Evolutionary conservation across 2,113 vertebrate species (phyloP), one percentile per base, ranked within the genome.

Genomic region (Solea solea): DNA sequence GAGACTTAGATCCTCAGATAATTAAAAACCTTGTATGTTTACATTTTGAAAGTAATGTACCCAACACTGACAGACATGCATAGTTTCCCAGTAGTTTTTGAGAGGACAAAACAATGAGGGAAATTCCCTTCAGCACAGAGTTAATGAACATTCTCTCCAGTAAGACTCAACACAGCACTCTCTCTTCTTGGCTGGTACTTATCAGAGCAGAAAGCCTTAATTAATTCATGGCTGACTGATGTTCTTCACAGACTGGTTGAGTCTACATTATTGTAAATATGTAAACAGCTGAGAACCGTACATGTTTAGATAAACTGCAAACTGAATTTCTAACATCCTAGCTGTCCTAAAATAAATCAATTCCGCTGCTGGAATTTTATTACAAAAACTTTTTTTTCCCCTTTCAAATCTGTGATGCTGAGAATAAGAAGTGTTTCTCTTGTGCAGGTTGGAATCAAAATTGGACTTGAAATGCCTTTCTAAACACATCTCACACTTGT

Each of bases 161-260:
- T 73, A 80, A 77, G 72, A 84, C 69, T 83, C 64, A 44, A 63
- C 74, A 56, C 64, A 61, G 70, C 76, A 80, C 63, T 84, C 78
- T 76, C 72, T 74, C 71, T 62, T 88, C 82, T 80, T 78, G 72
- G 78, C 86, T 87, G 79, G 72, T 90, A 92, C 82, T 90, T 89
- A 91, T 85, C 89, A 89, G 91, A 92, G 87, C 92, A 91, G 85
- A 91, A 91, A 88, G 66, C 73, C 80, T 87, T 91, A 90, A 91
- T 92, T 90, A 88, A 92, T 93, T 90, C 81, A 93, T 90, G 87
- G 90, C 78, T 87, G 85, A 83, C 78, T 91, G 86, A 86, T 87
- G 86, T 89, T 89, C 80, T 83, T 79, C 82, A 86, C 72, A 79
- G 84, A 81, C 78, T 87, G 75, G 68, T 84, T 76, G 72, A 85